phyloP scores from a whole-genome alignment of 2,797 vertebrate species.

The Enoplosus armatus region DNA sequence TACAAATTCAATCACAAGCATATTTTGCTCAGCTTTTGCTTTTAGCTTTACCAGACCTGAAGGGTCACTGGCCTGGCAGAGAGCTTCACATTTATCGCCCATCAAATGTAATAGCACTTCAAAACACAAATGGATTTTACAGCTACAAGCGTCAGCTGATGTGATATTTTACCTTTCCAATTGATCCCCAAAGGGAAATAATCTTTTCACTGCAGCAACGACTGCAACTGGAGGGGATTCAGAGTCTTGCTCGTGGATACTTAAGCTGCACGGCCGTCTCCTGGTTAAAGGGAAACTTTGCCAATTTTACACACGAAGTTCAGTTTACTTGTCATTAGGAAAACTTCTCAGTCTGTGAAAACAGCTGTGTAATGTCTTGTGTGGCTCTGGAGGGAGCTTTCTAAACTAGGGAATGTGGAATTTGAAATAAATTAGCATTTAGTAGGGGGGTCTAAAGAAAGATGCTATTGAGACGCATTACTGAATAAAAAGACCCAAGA shows the following conservation, averaged over 20 bases:
- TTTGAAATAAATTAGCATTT: not conserved
- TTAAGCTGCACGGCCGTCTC: not conserved
- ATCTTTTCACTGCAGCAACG: not conserved
- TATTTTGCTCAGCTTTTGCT: conserved; percentile 28
- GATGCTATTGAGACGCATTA: not conserved
- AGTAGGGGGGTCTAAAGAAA: conserved; percentile 1
- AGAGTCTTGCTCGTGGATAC: not conserved
- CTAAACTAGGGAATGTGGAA: not conserved
- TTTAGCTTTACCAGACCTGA: conserved; percentile 23
- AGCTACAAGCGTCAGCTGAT: not conserved
- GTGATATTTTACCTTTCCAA: conserved; percentile 23
- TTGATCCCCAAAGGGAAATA: conserved; percentile 5
- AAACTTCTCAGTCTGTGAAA: conserved; percentile 7
- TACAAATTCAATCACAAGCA: conserved; percentile 12
- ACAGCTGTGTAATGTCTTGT: not conserved
- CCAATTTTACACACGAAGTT: not conserved
- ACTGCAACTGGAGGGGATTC: conserved; percentile 4
- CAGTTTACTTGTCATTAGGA: not conserved
- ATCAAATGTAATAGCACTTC: conserved; percentile 31
- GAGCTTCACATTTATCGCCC: conserved; percentile 23
- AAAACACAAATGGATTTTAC: conserved; percentile 11
- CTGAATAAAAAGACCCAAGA: not conserved
- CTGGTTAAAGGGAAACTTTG: not conserved
- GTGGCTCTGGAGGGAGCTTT: not conserved
- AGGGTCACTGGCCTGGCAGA: conserved; percentile 3